Conservation (phyloP, 2,888 invertebrate species). For the Pecten maximus region DNA sequence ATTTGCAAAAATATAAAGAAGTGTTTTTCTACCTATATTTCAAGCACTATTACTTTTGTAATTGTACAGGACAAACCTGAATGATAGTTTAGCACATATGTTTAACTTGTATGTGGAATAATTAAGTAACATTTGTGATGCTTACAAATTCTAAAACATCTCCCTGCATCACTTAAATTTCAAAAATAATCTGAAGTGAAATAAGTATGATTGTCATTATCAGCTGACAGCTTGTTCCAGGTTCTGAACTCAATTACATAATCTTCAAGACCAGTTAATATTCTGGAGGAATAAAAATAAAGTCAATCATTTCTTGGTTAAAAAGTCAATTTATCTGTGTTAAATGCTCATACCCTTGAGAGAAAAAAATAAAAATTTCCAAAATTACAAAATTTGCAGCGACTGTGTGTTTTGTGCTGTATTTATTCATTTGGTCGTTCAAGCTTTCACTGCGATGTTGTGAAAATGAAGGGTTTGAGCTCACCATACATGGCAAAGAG, state of each 20-base stretch:
- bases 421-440: conserved; percentile 8
- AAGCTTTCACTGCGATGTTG: not conserved
- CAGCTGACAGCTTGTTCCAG: not conserved
- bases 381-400: conserved; percentile 27
- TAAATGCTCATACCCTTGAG: conserved; percentile 10
- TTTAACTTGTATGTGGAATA: not conserved
- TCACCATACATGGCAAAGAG: not conserved
- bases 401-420: not conserved
- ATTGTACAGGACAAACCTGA: no score
- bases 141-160: not conserved
- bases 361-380: conserved; percentile 15
- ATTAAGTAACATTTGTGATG: not conserved
- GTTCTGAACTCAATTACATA: not conserved
- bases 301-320: conserved; percentile 33
- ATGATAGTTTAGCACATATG: no score
- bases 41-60: no score
- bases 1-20: no score
- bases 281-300: not conserved
- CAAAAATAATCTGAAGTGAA: not conserved
- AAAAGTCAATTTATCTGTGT: conserved; percentile 35
- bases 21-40: no score
- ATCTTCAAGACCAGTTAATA: not conserved
- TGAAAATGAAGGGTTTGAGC: not conserved
- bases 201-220: not conserved
- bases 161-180: not conserved